Evolutionary conservation across 2,113 vertebrate species (phyloP).

Genomic region (Ondatra zibethicus): DNA sequence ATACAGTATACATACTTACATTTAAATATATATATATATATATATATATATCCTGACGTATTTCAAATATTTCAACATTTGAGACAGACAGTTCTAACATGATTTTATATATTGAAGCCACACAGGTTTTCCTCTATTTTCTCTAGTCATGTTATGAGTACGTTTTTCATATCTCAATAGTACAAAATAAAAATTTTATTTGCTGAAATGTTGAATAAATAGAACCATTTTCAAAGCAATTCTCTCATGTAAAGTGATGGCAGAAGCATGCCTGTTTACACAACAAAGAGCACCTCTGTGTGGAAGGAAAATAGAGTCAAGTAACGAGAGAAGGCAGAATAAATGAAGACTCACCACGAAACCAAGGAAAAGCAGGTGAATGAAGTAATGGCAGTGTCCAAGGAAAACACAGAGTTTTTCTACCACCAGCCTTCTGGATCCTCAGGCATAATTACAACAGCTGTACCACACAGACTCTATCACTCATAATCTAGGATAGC

Average conservation of each 20-base stretch:
- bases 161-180: conserved; percentile 6
- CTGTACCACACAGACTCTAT: conserved; percentile 82
- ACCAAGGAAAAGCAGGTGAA: conserved; percentile 45
- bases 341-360: conserved; percentile 32
- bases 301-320: background rate
- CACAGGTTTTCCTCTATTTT: background rate
- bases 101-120: background rate
- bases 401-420: conserved; percentile 38
- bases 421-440: conserved; percentile 65
- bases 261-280: background rate
- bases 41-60: background rate
- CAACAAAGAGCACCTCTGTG: background rate
- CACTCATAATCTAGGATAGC: conserved; percentile 89
- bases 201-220: background rate
- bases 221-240: conserved; percentile 13
- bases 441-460: conserved; percentile 78
- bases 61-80: conserved; percentile 37
- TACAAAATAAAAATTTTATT: background rate
- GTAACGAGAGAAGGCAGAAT: conserved; percentile 13
- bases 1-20: background rate
- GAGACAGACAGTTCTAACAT: background rate
- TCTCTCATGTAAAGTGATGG: background rate
- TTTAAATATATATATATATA: too few relatives aligned
- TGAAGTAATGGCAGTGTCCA: conserved; percentile 52
- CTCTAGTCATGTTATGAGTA: background rate